Base-by-base conservation (phyloP, 2,797 vertebrate species). In the Sparidentex hasta region DNA sequence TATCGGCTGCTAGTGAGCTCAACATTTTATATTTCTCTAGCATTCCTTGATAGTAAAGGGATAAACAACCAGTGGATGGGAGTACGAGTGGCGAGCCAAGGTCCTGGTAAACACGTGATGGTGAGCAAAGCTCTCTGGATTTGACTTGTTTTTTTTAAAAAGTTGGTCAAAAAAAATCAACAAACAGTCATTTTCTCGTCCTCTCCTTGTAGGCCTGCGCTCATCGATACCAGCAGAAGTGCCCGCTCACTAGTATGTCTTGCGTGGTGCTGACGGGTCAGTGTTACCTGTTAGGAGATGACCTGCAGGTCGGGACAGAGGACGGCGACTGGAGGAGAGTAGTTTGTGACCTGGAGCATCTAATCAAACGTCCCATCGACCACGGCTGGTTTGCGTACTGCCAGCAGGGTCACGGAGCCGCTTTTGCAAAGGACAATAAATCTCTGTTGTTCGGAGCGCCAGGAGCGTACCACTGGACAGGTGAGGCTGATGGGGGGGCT, bases 401-500 rank as follows among this genome's bases (percentile, higher is more conserved):
- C 85, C 97, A 98, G 82, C 97, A 98, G 91, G 97, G 97, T 50
- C 95, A 97, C 51, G 96, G 96, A 71, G 96, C 96, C 25, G 93
- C 97, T 63, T 98, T 98, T 79, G 97, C 96, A 81, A 97, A 95
- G 87, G 97, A 98, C 88, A 95, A 94, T 54, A 92, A 90, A 41
- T 97, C 98, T 64, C 87, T 98, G 76, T 90, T 97, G 20, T 97
- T 97, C 90, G 97, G 97, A 83, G 97, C 96, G 17, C 97, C 97
- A 0, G 97, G 97, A 51, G 96, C 97, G 43, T 98, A 98, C 29
- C 96, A 96, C 63, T 98, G 97, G 97, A 98, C 97, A 98, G 97
- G 97, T 98, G 94, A 11, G 44, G n/a, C 20, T 33, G 21, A 44
- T 27, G 27, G 4, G 3, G 27, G 27, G 27, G 27, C 27, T 27